Evolutionary conservation across 1,140 invertebrate genomes (phyloP).

Genomic region (Drosophila grimshawi): DNA sequence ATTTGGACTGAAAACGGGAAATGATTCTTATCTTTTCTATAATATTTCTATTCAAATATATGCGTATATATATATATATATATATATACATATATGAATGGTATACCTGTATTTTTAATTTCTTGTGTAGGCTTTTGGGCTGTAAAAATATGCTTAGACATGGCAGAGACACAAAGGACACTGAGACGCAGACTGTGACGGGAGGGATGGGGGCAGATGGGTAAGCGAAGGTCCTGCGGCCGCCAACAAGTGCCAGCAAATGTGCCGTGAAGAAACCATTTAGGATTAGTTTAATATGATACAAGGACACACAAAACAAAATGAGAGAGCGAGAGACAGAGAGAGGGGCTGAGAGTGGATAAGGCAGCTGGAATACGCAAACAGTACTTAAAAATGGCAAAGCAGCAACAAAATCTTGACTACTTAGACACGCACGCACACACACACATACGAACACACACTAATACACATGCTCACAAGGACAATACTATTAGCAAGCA

Average conservation of each 20-base stretch:
- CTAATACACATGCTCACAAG: constrained; percentile 12
- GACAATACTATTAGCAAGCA: constrained; percentile 53
- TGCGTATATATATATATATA: background rate
- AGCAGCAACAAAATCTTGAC: constrained; percentile 66
- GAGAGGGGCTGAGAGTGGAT: constrained; percentile 28
- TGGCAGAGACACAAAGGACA: background rate
- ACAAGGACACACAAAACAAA: constrained; percentile 43
- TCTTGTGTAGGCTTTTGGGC: constrained; percentile 30
- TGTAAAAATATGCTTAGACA: constrained; percentile 56
- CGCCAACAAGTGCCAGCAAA: constrained; percentile 72
- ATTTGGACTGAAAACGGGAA: too few species aligned
- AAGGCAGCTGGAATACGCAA: constrained; percentile 82
- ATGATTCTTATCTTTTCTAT: too few species aligned
- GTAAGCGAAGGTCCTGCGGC: constrained; percentile 17
- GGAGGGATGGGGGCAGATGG: constrained; percentile 23
- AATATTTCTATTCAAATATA: too few species aligned
- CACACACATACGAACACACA: constrained; percentile 31
- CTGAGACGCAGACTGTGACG: too few species aligned
- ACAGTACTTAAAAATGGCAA: constrained; percentile 81
- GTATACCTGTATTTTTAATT: constrained; percentile 16
- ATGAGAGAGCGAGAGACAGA: background rate
- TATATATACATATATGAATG: background rate
- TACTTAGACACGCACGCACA: constrained; percentile 61
- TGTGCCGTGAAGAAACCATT: constrained; percentile 84
- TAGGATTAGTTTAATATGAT: constrained; percentile 84